Percentiles rank a stretch among this genome's conserved stretches.
These are phyloP conservation scores for Luperina nickerlii DNA, from an alignment of 2,888 invertebrate genomes.

Conservation along the genomic window DNA sequence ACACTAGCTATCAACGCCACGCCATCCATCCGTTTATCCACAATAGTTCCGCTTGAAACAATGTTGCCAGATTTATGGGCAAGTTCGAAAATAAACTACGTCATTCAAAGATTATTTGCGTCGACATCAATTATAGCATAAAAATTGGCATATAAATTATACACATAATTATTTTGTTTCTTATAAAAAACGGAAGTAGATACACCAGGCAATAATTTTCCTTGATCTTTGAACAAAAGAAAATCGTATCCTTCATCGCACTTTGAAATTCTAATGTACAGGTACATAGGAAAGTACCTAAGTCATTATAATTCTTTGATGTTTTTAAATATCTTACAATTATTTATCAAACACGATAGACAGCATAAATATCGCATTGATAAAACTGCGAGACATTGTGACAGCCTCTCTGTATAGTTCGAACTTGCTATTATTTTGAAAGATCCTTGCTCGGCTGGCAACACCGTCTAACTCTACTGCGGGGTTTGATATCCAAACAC, in stretches of 20 bases:
- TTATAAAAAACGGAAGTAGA: background rate
- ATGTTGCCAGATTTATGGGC: conserved; percentile 53
- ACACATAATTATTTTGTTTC: background rate
- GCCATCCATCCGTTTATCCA: conserved; percentile 61
- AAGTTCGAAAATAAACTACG: conserved; percentile 15
- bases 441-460: conserved; percentile 37
- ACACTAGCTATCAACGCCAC: conserved; percentile 66
- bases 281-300: background rate
- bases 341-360: conserved; percentile 73
- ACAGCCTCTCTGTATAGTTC: background rate
- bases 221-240: background rate
- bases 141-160: background rate
- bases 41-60: conserved; percentile 48
- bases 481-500: conserved; percentile 78
- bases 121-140: background rate
- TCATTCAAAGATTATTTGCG: background rate
- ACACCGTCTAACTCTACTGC: conserved; percentile 59
- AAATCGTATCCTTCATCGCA: background rate
- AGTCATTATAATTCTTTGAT: background rate
- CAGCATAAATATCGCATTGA: conserved; percentile 85
- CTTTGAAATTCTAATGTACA: background rate
- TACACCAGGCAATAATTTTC: background rate
- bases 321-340: background rate
- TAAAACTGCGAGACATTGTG: conserved; percentile 76
- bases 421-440: background rate